A percentile compares a stretch with the other conserved stretches of the same genome.
phyloP scores from a whole-genome alignment of 2,113 vertebrate species.

The Mormoops blainvillei region DNA sequence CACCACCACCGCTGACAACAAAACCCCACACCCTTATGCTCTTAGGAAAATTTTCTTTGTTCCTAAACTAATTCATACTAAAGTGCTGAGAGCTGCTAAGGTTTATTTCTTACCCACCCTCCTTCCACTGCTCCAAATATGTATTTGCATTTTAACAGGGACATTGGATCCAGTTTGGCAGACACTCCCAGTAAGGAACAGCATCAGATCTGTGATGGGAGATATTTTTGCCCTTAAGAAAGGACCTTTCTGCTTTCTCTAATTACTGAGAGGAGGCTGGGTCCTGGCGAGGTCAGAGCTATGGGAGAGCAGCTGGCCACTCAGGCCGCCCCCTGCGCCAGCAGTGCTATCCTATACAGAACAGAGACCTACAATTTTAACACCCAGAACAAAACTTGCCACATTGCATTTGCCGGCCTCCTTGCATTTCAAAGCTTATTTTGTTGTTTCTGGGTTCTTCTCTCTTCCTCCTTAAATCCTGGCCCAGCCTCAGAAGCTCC shows the following conservation, averaged over 20 bases:
- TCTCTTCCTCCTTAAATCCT: neutral
- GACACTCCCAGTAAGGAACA: neutral
- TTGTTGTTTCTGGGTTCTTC: neutral
- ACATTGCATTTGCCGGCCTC: neutral
- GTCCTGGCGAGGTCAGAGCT: neutral
- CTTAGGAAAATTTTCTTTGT: neutral
- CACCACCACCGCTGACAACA: neutral
- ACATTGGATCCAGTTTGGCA: neutral
- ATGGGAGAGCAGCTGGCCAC: neutral
- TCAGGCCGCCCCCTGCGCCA: neutral
- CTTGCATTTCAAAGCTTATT: neutral
- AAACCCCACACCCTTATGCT: neutral
- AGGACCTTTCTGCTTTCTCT: neutral
- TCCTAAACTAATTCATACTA: neutral
- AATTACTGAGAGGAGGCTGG: neutral
- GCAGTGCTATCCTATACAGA: neutral
- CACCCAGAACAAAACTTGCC: neutral
- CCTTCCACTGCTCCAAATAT: neutral
- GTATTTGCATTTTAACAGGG: neutral
- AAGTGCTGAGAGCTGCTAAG: neutral
- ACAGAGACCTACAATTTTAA: neutral
- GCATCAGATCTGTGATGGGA: neutral
- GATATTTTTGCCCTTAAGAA: neutral
- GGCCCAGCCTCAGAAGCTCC: neutral
- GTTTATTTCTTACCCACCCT: neutral